phyloP scores from a whole-genome alignment of 2,113 vertebrate genomes.

The Varanus komodoensis region DNA sequence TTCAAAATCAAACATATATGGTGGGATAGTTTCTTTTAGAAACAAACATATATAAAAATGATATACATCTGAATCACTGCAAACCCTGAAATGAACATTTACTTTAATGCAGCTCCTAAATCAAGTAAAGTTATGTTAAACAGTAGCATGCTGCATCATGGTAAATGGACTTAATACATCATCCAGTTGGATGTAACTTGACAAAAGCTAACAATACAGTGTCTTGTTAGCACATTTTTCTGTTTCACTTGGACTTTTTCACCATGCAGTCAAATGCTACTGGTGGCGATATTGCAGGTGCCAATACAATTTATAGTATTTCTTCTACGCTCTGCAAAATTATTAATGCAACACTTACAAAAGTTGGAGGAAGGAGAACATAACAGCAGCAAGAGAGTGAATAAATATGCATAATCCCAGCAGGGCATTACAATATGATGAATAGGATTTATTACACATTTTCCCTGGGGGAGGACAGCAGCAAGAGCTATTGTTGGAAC shows the following conservation, averaged over 20 bases:
- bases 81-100: not conserved
- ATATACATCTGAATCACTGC: not conserved
- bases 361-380: not conserved
- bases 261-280: not conserved
- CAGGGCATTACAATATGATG: not conserved
- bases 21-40: not conserved
- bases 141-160: not conserved
- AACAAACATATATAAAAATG: not conserved
- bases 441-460: too few relatives aligned
- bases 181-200: not conserved
- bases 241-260: not conserved
- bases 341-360: not conserved
- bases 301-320: not conserved
- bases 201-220: not conserved
- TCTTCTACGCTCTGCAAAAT: too few relatives aligned
- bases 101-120: not conserved
- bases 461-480: too few relatives aligned
- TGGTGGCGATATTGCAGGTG: not conserved
- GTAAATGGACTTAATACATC: not conserved
- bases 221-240: not conserved
- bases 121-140: not conserved
- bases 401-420: not conserved
- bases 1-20: not conserved
- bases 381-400: not conserved
- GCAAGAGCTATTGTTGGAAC: too few relatives aligned